These are phyloP conservation scores for Shargacucullia verbasci DNA, from an alignment of 2,888 invertebrate genomes.

Conservation along the genomic window DNA sequence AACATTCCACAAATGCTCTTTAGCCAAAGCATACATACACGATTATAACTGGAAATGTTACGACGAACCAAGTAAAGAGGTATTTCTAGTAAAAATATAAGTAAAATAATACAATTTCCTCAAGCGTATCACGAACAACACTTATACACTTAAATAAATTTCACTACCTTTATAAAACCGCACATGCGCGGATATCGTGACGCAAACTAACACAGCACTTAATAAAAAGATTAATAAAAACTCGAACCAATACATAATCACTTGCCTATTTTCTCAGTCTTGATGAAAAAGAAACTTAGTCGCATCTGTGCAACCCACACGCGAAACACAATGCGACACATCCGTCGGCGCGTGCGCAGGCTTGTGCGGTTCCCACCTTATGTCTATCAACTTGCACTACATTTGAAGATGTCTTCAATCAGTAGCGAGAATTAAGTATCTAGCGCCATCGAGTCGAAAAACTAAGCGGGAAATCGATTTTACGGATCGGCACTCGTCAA, in stretches of 20 bases:
- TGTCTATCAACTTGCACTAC: slow-evolving; percentile 50
- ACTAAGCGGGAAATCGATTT: slow-evolving; percentile 67
- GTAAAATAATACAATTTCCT: slow-evolving; percentile 34
- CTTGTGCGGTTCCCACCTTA: slow-evolving; percentile 63
- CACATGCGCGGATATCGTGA: slow-evolving; percentile 16
- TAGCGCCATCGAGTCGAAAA: slow-evolving; percentile 60
- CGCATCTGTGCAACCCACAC: slow-evolving; percentile 74
- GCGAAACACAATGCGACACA: slow-evolving; percentile 74
- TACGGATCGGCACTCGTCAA: slow-evolving; percentile 54
- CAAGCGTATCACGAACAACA: slow-evolving; percentile 26
- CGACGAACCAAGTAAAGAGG: slow-evolving; percentile 3
- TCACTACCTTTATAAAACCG: slow-evolving; percentile 19
- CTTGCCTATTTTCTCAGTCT: slow-evolving; percentile 78
- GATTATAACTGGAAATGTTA: slow-evolving; percentile 13
- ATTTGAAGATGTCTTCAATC: slow-evolving; percentile 49
- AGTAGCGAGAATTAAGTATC: slow-evolving; percentile 48
- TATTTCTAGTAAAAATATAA: slow-evolving; percentile 4
- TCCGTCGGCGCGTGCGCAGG: slow-evolving; percentile 68
- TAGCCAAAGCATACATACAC: background rate
- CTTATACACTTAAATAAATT: slow-evolving; percentile 26
- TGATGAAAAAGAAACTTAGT: slow-evolving; percentile 74
- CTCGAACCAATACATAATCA: slow-evolving; percentile 53
- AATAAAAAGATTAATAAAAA: slow-evolving; percentile 41
- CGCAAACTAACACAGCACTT: slow-evolving; percentile 24
- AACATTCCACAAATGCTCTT: slow-evolving; percentile 15